phyloP scores from a whole-genome alignment of 1,140 invertebrate genomes.

The Goniozus legneri region DNA sequence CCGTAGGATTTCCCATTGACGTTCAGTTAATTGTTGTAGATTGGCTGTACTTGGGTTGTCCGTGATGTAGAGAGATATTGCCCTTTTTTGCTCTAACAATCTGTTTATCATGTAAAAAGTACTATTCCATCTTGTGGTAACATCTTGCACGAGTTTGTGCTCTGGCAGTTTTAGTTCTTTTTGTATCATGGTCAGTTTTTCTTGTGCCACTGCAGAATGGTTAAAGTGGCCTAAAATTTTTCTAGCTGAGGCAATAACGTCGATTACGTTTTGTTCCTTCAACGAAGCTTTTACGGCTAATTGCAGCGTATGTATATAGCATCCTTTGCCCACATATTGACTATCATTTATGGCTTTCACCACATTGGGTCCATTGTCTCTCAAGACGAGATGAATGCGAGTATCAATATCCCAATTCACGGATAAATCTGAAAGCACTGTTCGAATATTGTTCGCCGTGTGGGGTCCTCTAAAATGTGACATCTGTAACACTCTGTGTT shows the following conservation, averaged over 20 bases:
- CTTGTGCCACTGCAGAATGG: not conserved
- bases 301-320: not conserved
- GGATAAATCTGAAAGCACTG: not conserved
- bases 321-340: not conserved
- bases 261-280: not conserved
- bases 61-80: not conserved
- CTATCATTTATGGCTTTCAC: not conserved
- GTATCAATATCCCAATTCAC: not conserved
- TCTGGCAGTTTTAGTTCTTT: constrained; percentile 32
- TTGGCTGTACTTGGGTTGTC: not conserved
- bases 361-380: not conserved
- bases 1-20: not conserved
- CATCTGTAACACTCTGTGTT: not conserved
- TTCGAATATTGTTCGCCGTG: not conserved
- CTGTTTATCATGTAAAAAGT: not conserved
- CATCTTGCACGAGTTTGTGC: constrained; percentile 23
- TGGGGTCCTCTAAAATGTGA: not conserved
- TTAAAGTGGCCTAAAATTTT: not conserved
- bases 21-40: not conserved
- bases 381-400: not conserved
- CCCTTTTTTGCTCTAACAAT: not conserved
- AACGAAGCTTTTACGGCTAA: not conserved
- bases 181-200: not conserved
- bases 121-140: constrained; percentile 13
- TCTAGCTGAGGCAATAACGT: not conserved